Conservation (phyloP, 2,888 invertebrate species). For the Tachina grossa region DNA sequence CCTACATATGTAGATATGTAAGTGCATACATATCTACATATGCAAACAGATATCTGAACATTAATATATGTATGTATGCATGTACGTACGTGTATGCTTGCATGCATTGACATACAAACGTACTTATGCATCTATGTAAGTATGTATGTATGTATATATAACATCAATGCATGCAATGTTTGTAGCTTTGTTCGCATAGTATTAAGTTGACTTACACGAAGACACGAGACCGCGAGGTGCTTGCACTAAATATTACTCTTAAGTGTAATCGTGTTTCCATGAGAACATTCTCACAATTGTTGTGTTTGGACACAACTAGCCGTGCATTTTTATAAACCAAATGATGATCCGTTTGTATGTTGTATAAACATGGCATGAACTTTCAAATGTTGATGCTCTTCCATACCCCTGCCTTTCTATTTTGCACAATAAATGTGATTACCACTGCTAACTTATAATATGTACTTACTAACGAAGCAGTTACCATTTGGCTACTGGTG, state of each 20-base stretch:
- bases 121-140: neutral
- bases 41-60: slow-evolving; percentile 10
- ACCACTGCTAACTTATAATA: slow-evolving; percentile 51
- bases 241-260: slow-evolving; percentile 74
- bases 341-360: slow-evolving; percentile 67
- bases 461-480: slow-evolving; percentile 48
- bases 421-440: slow-evolving; percentile 49
- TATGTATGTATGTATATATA: slow-evolving; percentile 1
- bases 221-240: slow-evolving; percentile 72
- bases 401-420: slow-evolving; percentile 37
- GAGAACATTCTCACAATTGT: slow-evolving; percentile 83
- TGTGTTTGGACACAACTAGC: slow-evolving; percentile 73
- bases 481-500: slow-evolving; percentile 71
- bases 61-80: slow-evolving; percentile 11
- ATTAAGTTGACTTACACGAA: slow-evolving; percentile 66
- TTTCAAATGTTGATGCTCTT: slow-evolving; percentile 71
- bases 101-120: slow-evolving; percentile 3
- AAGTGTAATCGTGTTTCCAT: slow-evolving; percentile 82
- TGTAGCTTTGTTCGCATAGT: slow-evolving; percentile 26
- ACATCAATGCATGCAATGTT: slow-evolving; percentile 10
- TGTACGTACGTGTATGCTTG: neutral
- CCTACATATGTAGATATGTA: neutral
- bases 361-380: slow-evolving; percentile 63
- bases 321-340: slow-evolving; percentile 69
- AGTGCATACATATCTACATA: neutral